Conservation (phyloP, 2,797 vertebrate genomes). For the Acanthis flammea region DNA sequence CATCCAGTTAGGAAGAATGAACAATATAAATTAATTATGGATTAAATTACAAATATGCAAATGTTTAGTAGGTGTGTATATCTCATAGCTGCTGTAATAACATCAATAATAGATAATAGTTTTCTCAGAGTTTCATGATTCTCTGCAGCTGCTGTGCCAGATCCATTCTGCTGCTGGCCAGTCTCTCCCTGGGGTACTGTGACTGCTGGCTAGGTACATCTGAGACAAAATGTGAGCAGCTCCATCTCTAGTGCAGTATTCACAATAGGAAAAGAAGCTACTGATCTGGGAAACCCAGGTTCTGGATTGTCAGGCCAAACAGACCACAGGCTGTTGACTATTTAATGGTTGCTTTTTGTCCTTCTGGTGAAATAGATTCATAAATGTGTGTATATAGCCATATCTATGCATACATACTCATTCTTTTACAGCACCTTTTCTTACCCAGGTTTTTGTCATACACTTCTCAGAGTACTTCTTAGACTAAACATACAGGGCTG, state of each 20-base stretch:
- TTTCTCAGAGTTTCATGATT: neutral
- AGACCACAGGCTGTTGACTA: neutral
- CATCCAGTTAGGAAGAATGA: neutral
- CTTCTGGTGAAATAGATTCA: neutral
- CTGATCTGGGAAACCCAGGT: neutral
- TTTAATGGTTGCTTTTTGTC: neutral
- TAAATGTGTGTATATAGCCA: neutral
- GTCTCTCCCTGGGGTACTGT: neutral
- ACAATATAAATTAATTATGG: neutral
- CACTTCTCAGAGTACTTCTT: neutral
- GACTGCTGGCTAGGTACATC: neutral
- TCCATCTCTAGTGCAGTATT: neutral
- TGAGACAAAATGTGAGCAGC: neutral
- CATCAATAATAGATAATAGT: neutral
- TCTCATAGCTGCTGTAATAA: neutral
- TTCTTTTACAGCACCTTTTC: neutral
- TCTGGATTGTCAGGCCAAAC: neutral
- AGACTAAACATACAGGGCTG: neutral
- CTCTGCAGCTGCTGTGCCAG: neutral
- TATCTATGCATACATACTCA: neutral
- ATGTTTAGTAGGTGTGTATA: neutral
- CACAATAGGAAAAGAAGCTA: neutral
- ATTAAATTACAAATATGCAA: neutral
- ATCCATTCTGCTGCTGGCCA: neutral
- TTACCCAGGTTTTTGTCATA: neutral